A percentile compares a stretch with the other conserved stretches of the same genome.
Evolutionary conservation across 2,797 vertebrate species (phyloP).

Genomic region (Trachops cirrhosus): DNA sequence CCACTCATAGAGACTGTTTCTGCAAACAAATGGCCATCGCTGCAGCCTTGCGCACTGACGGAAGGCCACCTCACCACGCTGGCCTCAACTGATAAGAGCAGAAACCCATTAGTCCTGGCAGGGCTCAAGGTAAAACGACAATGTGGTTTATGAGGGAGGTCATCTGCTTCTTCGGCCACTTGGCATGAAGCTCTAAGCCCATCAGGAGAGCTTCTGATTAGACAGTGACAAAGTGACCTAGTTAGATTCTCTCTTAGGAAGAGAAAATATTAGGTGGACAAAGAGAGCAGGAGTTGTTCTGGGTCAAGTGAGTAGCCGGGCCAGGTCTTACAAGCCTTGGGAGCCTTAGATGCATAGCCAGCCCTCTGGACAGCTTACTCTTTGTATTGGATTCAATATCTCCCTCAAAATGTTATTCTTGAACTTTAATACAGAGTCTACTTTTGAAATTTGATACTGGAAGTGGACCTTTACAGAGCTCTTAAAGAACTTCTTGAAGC

Average conservation of each 20-base stretch:
- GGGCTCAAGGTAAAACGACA: not conserved
- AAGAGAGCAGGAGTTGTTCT: not conserved
- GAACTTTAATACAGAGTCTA: not conserved
- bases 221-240: not conserved
- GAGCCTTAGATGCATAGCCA: not conserved
- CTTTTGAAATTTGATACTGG: conserved; percentile 18
- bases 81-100: not conserved
- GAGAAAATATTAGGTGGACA: not conserved
- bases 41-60: not conserved
- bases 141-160: not conserved
- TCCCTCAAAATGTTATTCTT: conserved; percentile 7
- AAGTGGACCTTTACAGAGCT: conserved; percentile 5
- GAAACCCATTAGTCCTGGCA: not conserved
- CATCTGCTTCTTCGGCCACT: not conserved
- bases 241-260: not conserved
- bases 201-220: not conserved
- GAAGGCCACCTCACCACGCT: not conserved
- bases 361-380: not conserved
- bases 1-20: not conserved
- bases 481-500: not conserved
- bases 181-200: not conserved
- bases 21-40: not conserved
- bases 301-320: not conserved
- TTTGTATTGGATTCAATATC: conserved; percentile 25
- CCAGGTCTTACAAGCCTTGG: not conserved